phyloP scores from a whole-genome alignment of 2,113 vertebrate genomes.

The Pseudonaja textilis region DNA sequence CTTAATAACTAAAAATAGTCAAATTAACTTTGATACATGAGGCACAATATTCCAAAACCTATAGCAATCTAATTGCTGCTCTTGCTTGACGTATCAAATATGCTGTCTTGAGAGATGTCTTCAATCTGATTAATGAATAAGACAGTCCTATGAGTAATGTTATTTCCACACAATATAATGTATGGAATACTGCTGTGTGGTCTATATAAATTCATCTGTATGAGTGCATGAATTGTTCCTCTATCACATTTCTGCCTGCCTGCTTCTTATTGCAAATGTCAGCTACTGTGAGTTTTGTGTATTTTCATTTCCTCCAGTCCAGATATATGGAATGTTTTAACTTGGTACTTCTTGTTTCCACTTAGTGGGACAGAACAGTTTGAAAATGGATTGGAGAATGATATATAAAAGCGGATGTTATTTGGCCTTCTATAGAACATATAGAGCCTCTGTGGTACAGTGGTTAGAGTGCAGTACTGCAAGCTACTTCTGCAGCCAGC shows the following conservation, averaged over 20 bases:
- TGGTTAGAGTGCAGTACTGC: no score
- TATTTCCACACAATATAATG: neutral
- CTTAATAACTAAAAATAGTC: neutral
- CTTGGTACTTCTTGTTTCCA: neutral
- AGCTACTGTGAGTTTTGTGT: neutral
- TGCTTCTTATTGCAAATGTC: neutral
- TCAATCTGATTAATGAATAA: no score
- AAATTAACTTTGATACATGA: neutral
- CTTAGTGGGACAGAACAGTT: neutral
- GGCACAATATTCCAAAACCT: neutral
- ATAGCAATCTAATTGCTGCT: neutral
- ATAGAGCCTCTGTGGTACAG: no score
- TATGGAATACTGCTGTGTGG: neutral
- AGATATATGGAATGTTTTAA: neutral
- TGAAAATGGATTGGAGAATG: neutral
- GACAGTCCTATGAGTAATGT: neutral
- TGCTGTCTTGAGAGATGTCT: neutral
- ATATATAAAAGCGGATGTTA: neutral
- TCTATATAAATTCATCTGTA: neutral
- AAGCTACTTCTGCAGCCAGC: no score
- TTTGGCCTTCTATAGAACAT: neutral
- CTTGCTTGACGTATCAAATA: neutral
- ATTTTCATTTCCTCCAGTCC: neutral
- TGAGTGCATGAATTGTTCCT: neutral
- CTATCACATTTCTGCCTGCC: neutral